Conservation (phyloP, 2,888 invertebrate genomes). For the Cacoxenus indagator region DNA sequence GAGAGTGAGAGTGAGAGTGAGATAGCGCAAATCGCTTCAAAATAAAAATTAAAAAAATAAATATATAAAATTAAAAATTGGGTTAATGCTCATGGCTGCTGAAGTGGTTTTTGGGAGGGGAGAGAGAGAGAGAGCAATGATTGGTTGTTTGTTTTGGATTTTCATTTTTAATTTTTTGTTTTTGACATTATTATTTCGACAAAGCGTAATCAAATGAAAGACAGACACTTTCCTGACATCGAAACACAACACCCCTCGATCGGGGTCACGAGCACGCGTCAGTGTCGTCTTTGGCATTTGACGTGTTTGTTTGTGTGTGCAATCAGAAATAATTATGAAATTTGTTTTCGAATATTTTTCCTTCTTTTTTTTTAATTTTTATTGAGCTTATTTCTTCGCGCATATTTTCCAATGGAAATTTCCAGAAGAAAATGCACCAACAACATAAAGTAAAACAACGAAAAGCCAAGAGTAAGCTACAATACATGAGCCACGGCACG, state of each 20-base stretch:
- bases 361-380: background rate
- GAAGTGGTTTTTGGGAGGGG: no score
- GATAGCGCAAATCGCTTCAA: no score
- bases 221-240: background rate
- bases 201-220: background rate
- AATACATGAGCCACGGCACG: background rate
- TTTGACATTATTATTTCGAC: no score
- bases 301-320: background rate
- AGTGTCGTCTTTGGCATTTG: background rate
- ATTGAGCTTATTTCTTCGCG: background rate
- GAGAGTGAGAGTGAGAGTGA: no score
- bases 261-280: background rate
- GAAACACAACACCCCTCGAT: background rate
- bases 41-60: no score
- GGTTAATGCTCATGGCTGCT: no score
- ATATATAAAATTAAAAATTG: no score
- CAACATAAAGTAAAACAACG: constrained; percentile 7
- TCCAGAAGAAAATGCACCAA: background rate
- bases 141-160: background rate
- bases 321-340: background rate
- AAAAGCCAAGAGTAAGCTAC: background rate
- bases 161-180: background rate
- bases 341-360: background rate
- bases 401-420: background rate
- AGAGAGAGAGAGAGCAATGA: no score